A percentile compares a stretch with the other conserved stretches of the same genome.
Conservation (phyloP, 1,140 invertebrate species). For the Lasaia peninsularis region DNA sequence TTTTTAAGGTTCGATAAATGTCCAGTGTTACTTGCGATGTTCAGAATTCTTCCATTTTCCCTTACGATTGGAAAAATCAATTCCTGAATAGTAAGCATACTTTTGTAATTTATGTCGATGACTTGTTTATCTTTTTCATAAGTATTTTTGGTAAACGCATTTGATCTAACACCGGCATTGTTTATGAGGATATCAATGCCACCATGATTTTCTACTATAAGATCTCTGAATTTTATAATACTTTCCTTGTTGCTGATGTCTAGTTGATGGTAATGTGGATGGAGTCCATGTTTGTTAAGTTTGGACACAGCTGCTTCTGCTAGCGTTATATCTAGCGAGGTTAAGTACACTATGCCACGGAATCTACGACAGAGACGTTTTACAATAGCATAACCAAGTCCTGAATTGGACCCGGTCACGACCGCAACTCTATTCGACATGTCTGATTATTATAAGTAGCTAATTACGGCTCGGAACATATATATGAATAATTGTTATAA, state of each 20-base stretch:
- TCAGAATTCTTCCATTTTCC: conserved; percentile 83
- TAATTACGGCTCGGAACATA: no score
- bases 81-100: conserved; percentile 80
- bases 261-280: conserved; percentile 82
- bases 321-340: conserved; percentile 77
- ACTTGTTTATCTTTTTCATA: conserved; percentile 82
- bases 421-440: conserved; percentile 44
- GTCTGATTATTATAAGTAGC: not conserved
- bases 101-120: conserved; percentile 82
- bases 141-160: conserved; percentile 63
- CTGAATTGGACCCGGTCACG: conserved; percentile 87
- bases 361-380: conserved; percentile 80
- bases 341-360: conserved; percentile 80
- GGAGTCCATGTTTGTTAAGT: conserved; percentile 69
- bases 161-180: conserved; percentile 87
- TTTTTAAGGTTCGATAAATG: conserved; percentile 79
- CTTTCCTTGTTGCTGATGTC: conserved; percentile 81
- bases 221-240: conserved; percentile 77
- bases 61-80: conserved; percentile 83
- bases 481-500: no score
- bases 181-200: conserved; percentile 90
- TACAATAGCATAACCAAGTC: conserved; percentile 85
- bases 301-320: conserved; percentile 78
- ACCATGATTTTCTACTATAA: conserved; percentile 81
- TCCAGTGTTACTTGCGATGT: conserved; percentile 84